Base-by-base conservation (phyloP, 2,113 vertebrate species). In the Mesitornis unicolor region DNA sequence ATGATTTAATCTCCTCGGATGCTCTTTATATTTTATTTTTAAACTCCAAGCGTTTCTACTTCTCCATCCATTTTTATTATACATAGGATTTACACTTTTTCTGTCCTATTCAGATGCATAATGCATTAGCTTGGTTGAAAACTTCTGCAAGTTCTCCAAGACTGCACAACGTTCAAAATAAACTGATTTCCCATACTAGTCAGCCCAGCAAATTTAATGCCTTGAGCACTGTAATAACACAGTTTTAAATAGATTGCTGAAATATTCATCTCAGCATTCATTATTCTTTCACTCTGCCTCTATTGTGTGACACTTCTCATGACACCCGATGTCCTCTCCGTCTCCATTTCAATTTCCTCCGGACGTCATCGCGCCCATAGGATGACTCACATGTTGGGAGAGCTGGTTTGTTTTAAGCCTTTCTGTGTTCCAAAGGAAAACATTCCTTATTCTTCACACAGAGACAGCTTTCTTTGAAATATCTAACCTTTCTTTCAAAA, bases 141-240 rank as follows among this genome's bases (percentile, higher is more conserved):
- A 96, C 84, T 94, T 97, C 79, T 85, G 51, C 64, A 50, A 94
- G 87, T 90, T 96, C 80, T 85, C 75, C 75, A 85, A 83, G 77
- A 95, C 47, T 80, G 76, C 56, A 78, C 48, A 93, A 26, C 76
- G 53, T 93, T 95, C 95, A 94, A 95, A 90, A 87, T 63, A 87
- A 95, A 93, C 78, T 80, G 10, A 97, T 96, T 97, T 91, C 69
- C 89, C 76, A 93, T 88, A 83, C 80, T 84, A 96, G 84, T 93
- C 93, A 93, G 43, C 56, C 76, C 80, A 84, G 80, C 9, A 97
- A 97, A 95, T 96, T 78, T 97, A 96, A 95, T 78, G 93, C 92
- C 91, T 87, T 63, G 70, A 97, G 96, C 56, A 10, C 76, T 96
- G 53, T 81, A 96, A 97, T 95, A 97, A 93, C 83, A 74, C 22